A percentile compares a stretch with the other conserved stretches of the same genome.
phyloP scores from a whole-genome alignment of 2,797 vertebrate species.

The Liasis olivaceus region DNA sequence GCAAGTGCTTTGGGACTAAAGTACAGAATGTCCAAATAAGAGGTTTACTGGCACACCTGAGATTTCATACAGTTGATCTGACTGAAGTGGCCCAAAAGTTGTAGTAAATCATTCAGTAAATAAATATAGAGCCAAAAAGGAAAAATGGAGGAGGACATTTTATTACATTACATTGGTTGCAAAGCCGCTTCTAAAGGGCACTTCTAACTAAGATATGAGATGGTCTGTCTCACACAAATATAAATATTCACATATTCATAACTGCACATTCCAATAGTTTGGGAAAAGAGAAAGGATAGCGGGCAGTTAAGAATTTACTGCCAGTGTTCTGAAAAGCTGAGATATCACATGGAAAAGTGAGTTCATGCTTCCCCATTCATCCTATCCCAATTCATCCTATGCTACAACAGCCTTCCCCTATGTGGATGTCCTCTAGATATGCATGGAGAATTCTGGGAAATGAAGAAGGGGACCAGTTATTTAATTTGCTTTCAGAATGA shows the following conservation, averaged over 20 bases:
- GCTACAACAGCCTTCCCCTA: too few relatives aligned
- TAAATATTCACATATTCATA: not conserved
- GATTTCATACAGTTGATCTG: not conserved
- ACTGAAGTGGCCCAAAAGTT: too few relatives aligned
- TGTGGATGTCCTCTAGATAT: too few relatives aligned
- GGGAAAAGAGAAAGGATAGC: not conserved
- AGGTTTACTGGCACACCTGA: not conserved
- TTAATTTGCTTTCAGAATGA: not conserved
- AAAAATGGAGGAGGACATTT: not conserved
- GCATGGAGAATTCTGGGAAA: too few relatives aligned
- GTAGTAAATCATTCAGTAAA: too few relatives aligned
- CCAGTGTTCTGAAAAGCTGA: not conserved
- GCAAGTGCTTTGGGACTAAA: not conserved
- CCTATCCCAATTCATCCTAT: too few relatives aligned
- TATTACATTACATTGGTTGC: not conserved
- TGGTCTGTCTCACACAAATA: not conserved
- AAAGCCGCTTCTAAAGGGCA: not conserved
- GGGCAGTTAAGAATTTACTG: not conserved
- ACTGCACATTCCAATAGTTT: not conserved
- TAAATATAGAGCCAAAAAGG: not conserved
- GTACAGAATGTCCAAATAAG: not conserved
- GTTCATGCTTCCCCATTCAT: not conserved
- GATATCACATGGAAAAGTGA: not conserved
- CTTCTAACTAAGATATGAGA: not conserved
- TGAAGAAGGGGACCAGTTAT: too few relatives aligned